Percentiles rank a stretch among this genome's conserved stretches.
Evolutionary conservation across 2,797 vertebrate genomes (phyloP).

Genomic region (Avahi laniger): DNA sequence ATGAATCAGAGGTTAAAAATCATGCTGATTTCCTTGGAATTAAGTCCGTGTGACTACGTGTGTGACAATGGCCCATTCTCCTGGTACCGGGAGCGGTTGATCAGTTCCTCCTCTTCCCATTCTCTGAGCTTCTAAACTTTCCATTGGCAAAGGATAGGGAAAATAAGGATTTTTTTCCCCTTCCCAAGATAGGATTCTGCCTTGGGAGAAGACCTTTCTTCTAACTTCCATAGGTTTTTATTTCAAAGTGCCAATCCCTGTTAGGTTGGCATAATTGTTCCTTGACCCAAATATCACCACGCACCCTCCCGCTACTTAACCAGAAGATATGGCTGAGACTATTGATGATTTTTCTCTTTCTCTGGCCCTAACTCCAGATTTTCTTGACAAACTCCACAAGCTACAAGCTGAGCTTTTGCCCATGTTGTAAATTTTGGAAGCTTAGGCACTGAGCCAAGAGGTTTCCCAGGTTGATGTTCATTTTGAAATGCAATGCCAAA

Average conservation of each 20-base stretch:
- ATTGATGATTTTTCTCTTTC: neutral
- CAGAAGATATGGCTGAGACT: neutral
- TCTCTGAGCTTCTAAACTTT: neutral
- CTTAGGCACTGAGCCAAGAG: neutral
- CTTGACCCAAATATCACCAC: neutral
- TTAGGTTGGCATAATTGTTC: neutral
- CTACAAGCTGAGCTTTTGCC: neutral
- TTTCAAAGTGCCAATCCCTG: neutral
- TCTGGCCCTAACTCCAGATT: neutral
- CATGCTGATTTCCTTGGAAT: neutral
- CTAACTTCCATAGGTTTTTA: neutral
- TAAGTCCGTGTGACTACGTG: neutral
- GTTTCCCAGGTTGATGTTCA: neutral
- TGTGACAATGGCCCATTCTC: neutral
- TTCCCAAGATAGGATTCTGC: neutral
- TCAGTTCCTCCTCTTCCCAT: neutral
- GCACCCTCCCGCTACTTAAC: neutral
- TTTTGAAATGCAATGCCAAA: neutral
- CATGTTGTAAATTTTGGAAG: conserved; percentile 16
- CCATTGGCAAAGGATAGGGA: neutral
- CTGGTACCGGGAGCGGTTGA: neutral
- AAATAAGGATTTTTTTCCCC: neutral
- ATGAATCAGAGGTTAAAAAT: conserved; percentile 7
- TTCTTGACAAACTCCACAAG: neutral
- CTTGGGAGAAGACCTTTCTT: neutral